Conservation (phyloP, 35 echinoderm and acorn worm species). For the Patiria miniata region DNA sequence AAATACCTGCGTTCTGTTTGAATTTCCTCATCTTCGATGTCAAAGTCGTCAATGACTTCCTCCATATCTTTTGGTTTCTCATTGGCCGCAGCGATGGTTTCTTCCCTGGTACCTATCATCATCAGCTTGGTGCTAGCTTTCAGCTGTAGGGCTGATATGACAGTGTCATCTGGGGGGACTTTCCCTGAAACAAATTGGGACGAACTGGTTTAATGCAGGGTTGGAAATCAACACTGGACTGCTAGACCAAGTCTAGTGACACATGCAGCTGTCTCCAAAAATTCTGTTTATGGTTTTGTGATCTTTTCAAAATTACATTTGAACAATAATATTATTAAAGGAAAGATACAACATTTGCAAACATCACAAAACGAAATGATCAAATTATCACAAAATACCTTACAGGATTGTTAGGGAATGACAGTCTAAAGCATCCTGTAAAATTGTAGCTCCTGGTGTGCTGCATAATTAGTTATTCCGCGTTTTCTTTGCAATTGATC, state of each 20-base stretch:
- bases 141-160: constrained; percentile 82
- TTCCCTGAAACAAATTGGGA: constrained; percentile 89
- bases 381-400: no score
- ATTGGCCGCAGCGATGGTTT: constrained; percentile 91
- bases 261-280: not conserved
- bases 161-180: constrained; percentile 75
- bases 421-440: no score
- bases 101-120: constrained; percentile 99
- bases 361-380: no score
- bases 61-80: constrained; percentile 88
- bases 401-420: no score
- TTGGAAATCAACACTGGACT: not conserved
- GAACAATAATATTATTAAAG: no score
- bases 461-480: no score
- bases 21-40: constrained; percentile 92
- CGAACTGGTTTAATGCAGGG: not conserved
- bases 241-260: not conserved
- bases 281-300: not conserved
- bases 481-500: no score
- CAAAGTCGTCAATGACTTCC: constrained; percentile 98
- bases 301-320: no score
- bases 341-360: no score
- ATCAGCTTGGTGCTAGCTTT: constrained; percentile 96
- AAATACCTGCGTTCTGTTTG: constrained; percentile 90
- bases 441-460: no score